Evolutionary conservation across 2,888 invertebrate species (phyloP).

Genomic region (Tricholauxania praeusta): DNA sequence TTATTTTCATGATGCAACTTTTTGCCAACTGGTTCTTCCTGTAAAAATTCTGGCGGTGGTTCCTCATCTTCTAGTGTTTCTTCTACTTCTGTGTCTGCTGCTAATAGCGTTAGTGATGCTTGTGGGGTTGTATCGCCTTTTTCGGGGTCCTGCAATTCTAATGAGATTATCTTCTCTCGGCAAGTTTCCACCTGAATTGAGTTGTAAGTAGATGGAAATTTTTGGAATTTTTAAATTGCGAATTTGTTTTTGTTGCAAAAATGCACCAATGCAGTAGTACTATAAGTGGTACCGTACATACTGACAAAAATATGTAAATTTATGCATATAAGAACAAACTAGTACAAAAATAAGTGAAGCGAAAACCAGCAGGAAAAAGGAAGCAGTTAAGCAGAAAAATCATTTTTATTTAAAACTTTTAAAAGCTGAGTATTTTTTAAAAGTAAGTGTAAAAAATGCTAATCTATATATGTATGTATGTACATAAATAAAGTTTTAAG

Average conservation of each 20-base stretch:
- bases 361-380: background rate
- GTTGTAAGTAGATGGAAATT: constrained; percentile 57
- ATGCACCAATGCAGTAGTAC: background rate
- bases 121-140: constrained; percentile 51
- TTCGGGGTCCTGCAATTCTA: constrained; percentile 79
- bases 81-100: constrained; percentile 2
- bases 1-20: constrained; percentile 35
- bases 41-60: background rate
- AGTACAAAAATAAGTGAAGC: background rate
- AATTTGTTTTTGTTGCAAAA: no score
- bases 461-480: no score
- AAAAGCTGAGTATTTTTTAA: no score
- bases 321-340: background rate
- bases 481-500: no score
- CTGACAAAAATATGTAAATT: background rate
- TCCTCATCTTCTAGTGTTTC: constrained; percentile 24
- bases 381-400: background rate
- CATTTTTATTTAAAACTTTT: no score
- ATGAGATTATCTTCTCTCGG: constrained; percentile 90
- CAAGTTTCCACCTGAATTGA: constrained; percentile 83
- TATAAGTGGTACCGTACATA: background rate
- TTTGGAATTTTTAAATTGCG: constrained; percentile 43
- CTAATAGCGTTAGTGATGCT: constrained; percentile 37
- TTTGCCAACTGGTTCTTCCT: constrained; percentile 16
- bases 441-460: no score